Percentiles rank a stretch among this genome's conserved stretches.
phyloP scores from a whole-genome alignment of 2,888 invertebrate species.

The Catocala nupta region DNA sequence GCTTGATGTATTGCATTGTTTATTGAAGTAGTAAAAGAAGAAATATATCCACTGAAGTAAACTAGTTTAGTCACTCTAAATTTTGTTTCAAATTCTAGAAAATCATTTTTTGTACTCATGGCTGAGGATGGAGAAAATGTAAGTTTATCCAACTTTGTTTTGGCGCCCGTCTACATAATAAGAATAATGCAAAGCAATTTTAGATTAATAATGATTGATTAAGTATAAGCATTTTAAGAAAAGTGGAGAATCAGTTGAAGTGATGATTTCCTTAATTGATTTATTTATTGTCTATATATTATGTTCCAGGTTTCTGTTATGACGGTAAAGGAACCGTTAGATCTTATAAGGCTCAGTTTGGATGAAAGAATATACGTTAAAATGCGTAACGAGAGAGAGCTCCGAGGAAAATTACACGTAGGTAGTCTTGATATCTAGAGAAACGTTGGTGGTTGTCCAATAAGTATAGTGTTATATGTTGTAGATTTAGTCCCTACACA shows the following conservation, averaged over 20 bases:
- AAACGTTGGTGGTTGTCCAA: no score
- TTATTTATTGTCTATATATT: background rate
- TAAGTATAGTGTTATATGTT: no score
- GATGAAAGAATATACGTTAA: constrained; percentile 99
- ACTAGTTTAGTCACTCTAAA: background rate
- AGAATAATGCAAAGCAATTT: no score
- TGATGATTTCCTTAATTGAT: background rate
- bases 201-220: no score
- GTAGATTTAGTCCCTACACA: no score
- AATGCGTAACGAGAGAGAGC: constrained; percentile 99
- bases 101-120: constrained; percentile 53
- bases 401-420: constrained; percentile 98
- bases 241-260: no score
- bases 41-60: no score
- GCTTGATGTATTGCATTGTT: background rate
- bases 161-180: background rate
- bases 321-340: constrained; percentile 98
- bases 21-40: background rate
- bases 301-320: constrained; percentile 92
- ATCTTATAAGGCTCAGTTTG: constrained; percentile 97
- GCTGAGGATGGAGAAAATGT: constrained; percentile 83
- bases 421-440: constrained; percentile 58
- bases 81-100: background rate
- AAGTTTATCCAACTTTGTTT: constrained; percentile 46
- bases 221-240: no score